phyloP scores from a whole-genome alignment of 1,140 invertebrate genomes.

The Plodia interpunctella region DNA sequence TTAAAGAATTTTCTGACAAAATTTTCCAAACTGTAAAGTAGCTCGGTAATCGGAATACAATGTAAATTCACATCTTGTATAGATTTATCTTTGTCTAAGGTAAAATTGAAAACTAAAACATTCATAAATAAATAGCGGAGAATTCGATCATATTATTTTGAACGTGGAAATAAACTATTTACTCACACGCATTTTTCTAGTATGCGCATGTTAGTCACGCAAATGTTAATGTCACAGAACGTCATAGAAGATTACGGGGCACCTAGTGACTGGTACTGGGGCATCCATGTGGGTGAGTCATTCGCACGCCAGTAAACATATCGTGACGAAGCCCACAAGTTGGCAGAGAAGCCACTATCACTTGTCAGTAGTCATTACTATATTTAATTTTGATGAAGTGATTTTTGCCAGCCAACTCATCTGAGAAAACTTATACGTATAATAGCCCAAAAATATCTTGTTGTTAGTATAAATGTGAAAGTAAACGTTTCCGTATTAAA shows the following conservation, averaged over 20 bases:
- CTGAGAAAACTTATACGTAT: neutral
- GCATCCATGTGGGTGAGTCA: neutral
- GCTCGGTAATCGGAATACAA: too few relatives aligned
- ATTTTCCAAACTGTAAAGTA: too few relatives aligned
- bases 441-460: neutral
- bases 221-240: neutral
- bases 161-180: neutral
- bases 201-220: neutral
- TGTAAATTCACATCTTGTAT: too few relatives aligned
- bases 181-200: neutral
- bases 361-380: neutral
- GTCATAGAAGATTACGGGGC: neutral
- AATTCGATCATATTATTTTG: too few relatives aligned
- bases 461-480: neutral
- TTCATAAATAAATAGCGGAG: neutral
- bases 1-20: too few relatives aligned
- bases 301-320: neutral
- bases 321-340: neutral
- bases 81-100: too few relatives aligned
- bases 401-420: neutral
- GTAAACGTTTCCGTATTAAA: too few relatives aligned
- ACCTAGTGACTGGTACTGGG: neutral
- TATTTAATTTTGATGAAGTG: neutral
- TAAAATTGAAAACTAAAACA: neutral
- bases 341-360: neutral